Evolutionary conservation across 2,888 invertebrate species (phyloP), one percentile per base, ranked within the genome.

Genomic region (Halocaridina rubra): DNA sequence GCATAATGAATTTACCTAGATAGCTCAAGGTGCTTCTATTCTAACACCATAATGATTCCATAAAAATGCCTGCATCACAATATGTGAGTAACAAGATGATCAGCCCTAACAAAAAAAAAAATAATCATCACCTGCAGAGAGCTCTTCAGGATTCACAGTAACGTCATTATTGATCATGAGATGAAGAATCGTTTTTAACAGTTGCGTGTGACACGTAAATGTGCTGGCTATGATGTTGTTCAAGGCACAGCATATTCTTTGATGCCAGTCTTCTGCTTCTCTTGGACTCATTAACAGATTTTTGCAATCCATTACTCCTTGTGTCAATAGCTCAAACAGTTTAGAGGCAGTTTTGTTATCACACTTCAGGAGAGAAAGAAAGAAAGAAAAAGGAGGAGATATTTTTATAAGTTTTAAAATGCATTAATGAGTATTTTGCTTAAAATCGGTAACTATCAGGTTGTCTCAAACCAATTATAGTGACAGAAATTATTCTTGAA

Each of bases 311-410:
- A 88, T 46, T 29, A 85, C 69, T 39, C 85, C 84, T 46, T 72
- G 69, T 30, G 61, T 59, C 24, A 88, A 64, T n/a, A 67, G 71
- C 24, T 76, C 80, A 39, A 88, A 76, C 78, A 88, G 19, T 19
- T 76, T 46, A 8, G 72, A 57, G 1, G 87, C 86, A 13, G 85
- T 76, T n/a, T 57, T 75, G n/a, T 64, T 53, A 71, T 88, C 88
- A 5, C 77, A 71, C 88, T 88, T 74, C 19, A 74, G 13, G 53
- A 46, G 3, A 33, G 13, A 67, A 67, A 33, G 13, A 67, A 33
- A 33, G 0, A 0, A 64, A 32, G 13, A 33, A 27, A 69, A 67
- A n/a, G n/a, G n/a, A n/a, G n/a, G n/a, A n/a, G n/a, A n/a, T n/a
- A n/a, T n/a, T n/a, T n/a, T n/a, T n/a, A n/a, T n/a, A n/a, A n/a